phyloP scores from a whole-genome alignment of 1,140 invertebrate genomes.

The Calliphora vicina region DNA sequence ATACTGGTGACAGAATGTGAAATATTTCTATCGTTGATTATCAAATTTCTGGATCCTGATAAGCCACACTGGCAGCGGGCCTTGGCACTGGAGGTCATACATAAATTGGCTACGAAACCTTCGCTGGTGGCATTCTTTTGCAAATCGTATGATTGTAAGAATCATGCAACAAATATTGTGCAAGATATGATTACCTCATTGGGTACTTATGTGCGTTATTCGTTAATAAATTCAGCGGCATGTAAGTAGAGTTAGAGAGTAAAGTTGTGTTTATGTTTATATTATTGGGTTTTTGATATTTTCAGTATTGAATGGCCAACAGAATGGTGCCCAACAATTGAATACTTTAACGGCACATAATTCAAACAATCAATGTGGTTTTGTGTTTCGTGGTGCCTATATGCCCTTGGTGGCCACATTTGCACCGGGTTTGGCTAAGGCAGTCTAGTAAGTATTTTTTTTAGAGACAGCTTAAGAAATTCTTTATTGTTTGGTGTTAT shows the following conservation, averaged over 20 bases:
- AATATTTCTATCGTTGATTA: slow-evolving; percentile 95
- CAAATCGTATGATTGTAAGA: slow-evolving; percentile 92
- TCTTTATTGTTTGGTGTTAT: not conserved
- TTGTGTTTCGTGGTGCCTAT: slow-evolving; percentile 91
- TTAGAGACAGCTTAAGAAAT: not conserved
- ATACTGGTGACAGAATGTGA: slow-evolving; percentile 97
- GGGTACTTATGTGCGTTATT: slow-evolving; percentile 93
- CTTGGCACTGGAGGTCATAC: slow-evolving; percentile 92
- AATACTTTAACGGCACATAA: slow-evolving; percentile 46
- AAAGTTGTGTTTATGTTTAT: not conserved
- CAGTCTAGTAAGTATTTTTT: slow-evolving; percentile 80
- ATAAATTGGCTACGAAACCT: slow-evolving; percentile 91
- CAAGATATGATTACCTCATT: slow-evolving; percentile 95
- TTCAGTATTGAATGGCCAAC: slow-evolving; percentile 68
- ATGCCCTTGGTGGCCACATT: slow-evolving; percentile 86
- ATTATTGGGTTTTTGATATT: not conserved
- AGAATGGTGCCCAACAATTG: slow-evolving; percentile 62
- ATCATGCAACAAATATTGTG: slow-evolving; percentile 92
- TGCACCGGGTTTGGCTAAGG: slow-evolving; percentile 84
- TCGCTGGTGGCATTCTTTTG: slow-evolving; percentile 90
- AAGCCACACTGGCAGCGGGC: slow-evolving; percentile 96
- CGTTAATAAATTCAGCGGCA: slow-evolving; percentile 70
- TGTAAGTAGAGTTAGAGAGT: slow-evolving; percentile 14
- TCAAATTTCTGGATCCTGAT: slow-evolving; percentile 96
- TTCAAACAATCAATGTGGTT: slow-evolving; percentile 83